phyloP scores from a whole-genome alignment of 2,888 invertebrate genomes.

The Serripes groenlandicus region DNA sequence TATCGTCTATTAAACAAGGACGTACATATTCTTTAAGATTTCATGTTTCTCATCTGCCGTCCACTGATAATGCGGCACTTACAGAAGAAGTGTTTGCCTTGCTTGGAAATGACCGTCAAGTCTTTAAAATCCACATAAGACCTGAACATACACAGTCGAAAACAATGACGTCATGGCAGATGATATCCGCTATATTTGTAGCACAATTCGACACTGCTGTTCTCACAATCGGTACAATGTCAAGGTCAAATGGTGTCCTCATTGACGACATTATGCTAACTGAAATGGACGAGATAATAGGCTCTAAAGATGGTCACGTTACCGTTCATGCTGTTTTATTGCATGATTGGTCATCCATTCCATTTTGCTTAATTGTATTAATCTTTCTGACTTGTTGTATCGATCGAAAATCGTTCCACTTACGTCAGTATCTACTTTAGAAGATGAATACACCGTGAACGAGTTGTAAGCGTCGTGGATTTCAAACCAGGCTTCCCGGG shows the following conservation, averaged over 20 bases:
- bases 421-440: too few species aligned
- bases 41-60: conserved; percentile 12
- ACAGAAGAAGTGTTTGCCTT: conserved; percentile 52
- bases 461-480: too few species aligned
- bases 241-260: conserved; percentile 48
- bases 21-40: conserved; percentile 43
- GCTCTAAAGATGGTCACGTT: conserved; percentile 18
- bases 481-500: too few species aligned
- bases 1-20: conserved; percentile 10
- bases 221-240: conserved; percentile 43
- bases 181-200: conserved; percentile 43
- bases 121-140: conserved; percentile 46
- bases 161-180: conserved; percentile 42
- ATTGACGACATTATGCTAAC: conserved; percentile 44
- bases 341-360: conserved; percentile 64
- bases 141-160: conserved; percentile 39
- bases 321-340: conserved; percentile 57
- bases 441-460: too few species aligned
- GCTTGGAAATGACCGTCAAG: conserved; percentile 42
- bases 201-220: not conserved
- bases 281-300: conserved; percentile 29
- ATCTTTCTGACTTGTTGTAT: too few species aligned
- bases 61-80: conserved; percentile 21
- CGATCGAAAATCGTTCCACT: too few species aligned
- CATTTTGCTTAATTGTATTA: too few species aligned